Evolutionary conservation across 2,888 invertebrate species (phyloP), one percentile per base, ranked within the genome.

Genomic region (Heliconius aoede): DNA sequence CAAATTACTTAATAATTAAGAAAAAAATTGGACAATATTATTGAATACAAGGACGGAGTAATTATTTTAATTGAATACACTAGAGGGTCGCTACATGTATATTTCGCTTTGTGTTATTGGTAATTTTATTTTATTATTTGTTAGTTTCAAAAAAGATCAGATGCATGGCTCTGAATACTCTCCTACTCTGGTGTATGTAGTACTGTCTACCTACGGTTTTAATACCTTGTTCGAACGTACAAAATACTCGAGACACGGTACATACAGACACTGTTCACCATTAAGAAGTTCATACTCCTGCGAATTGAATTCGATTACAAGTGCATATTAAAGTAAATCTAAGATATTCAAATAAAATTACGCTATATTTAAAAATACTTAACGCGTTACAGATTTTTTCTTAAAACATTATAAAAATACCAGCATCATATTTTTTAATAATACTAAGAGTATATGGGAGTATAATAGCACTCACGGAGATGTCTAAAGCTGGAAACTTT

Each of bases 401-500:
- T 30, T 62, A 1, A 30, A 4, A 32, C 21, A 46, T 18, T 7
- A 46, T 21, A 30, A 21, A 62, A 32, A 18, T 15, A 40, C 36
- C 24, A 26, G 24, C 36, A 15, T 18, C n/a, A 69, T 69, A 69
- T 55, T 55, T 69, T 24, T n/a, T n/a, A n/a, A 55, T 55, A 55
- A 65, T 36, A 65, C 18, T 24, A n/a, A 11, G n/a, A 8, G 36
- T 36, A 9, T 36, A 36, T 36, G 11, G 11, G 36, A 36, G 11
- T 46, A 30, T 74, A 74, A 68, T 68, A 74, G 60, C 74, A 68
- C 68, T 73, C 65, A 65, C 64, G 30, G 36, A 74, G 40, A 68
- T 75, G 75, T 75, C 77, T 72, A 72, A 77, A 74, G 65, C 72
- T 77, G 74, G 11, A 67, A 77, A 77, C 36, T 74, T 74, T 72